These are phyloP conservation scores for Saxidomus purpurata DNA, from an alignment of 1,140 invertebrate species.

Conservation along the genomic window DNA sequence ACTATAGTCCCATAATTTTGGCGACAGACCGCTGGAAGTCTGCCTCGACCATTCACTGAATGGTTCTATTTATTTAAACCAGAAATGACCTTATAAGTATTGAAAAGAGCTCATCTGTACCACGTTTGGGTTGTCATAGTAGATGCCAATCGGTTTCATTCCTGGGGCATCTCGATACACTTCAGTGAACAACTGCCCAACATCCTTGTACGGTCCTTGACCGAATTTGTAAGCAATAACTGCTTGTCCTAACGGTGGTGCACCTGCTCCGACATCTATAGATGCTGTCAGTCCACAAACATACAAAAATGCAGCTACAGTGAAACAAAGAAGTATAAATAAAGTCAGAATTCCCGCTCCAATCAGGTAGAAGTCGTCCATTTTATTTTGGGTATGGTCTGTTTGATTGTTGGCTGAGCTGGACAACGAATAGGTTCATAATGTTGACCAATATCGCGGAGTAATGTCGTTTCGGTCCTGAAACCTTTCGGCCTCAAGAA, in stretches of 20 bases:
- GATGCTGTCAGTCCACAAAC: not conserved
- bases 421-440: no score
- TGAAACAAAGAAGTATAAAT: conserved; percentile 51
- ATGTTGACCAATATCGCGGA: no score
- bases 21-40: no score
- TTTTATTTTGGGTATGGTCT: conserved; percentile 12
- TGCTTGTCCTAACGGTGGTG: conserved; percentile 82
- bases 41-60: no score
- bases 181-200: conserved; percentile 85
- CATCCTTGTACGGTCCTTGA: conserved; percentile 86
- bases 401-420: conserved; percentile 19
- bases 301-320: conserved; percentile 36
- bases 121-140: conserved; percentile 87
- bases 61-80: no score
- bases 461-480: no score
- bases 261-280: conserved; percentile 81
- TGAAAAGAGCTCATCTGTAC: no score
- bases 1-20: no score
- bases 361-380: conserved; percentile 49
- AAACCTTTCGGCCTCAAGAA: no score
- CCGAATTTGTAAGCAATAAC: conserved; percentile 86
- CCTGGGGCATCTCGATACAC: conserved; percentile 83
- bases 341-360: conserved; percentile 26
- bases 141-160: conserved; percentile 85
- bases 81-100: no score